Evolutionary conservation across 2,888 invertebrate species (phyloP).

Genomic region (Brachypterus glaber): DNA sequence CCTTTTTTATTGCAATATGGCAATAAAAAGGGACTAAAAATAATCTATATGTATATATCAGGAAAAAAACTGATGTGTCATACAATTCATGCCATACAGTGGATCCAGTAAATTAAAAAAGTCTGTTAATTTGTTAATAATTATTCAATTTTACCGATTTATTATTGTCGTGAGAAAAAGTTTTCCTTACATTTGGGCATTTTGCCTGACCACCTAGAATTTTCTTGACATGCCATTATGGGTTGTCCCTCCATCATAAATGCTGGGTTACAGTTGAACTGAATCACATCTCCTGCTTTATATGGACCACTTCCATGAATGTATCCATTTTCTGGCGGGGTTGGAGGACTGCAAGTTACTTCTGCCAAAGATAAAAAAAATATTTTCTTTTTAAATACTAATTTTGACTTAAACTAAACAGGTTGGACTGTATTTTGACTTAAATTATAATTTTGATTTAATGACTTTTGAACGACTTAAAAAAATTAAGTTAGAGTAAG

Average conservation of each 20-base stretch:
- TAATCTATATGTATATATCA: no score
- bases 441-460: neutral
- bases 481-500: neutral
- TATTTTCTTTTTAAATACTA: slow-evolving; percentile 1
- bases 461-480: neutral
- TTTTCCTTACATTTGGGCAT: slow-evolving; percentile 72
- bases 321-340: slow-evolving; percentile 67
- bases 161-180: no score
- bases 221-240: slow-evolving; percentile 83
- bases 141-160: no score
- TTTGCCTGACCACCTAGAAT: slow-evolving; percentile 75
- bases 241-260: slow-evolving; percentile 85
- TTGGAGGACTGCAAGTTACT: slow-evolving; percentile 69
- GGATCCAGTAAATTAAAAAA: no score
- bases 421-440: no score
- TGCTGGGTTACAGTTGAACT: slow-evolving; percentile 80
- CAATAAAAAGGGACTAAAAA: no score
- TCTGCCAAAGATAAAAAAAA: slow-evolving; percentile 43
- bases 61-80: no score
- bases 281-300: slow-evolving; percentile 75
- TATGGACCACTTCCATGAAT: slow-evolving; percentile 69
- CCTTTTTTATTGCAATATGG: no score
- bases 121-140: no score
- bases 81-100: no score
- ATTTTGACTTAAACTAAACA: no score